Evolutionary conservation across 2,113 vertebrate species (phyloP).

Genomic region (Catharus fuscescens): DNA sequence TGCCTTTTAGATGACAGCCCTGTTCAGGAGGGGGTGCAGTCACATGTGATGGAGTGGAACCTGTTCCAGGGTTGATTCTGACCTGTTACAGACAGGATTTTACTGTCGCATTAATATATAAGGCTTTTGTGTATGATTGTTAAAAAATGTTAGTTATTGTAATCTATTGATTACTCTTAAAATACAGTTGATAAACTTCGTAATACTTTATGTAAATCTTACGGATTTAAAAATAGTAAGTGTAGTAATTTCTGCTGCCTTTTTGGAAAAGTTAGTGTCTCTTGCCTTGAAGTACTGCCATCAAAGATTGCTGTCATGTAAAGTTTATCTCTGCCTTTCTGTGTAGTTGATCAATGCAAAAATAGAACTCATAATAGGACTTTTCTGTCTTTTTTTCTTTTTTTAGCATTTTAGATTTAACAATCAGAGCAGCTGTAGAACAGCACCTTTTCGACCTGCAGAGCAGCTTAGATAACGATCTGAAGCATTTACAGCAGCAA

Average conservation of each 20-base stretch:
- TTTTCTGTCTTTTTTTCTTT: not conserved
- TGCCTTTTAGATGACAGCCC: not conserved
- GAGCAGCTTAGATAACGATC: slow-evolving; percentile 87
- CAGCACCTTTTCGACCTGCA: slow-evolving; percentile 91
- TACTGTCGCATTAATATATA: not conserved
- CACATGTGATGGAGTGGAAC: not conserved
- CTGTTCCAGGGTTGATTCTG: not conserved
- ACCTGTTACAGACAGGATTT: not conserved
- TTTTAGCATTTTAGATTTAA: slow-evolving; percentile 88
- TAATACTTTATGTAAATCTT: not conserved
- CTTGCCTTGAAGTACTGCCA: not conserved
- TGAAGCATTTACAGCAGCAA: slow-evolving; percentile 75
- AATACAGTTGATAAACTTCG: not conserved
- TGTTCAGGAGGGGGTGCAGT: not conserved
- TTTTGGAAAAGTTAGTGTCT: not conserved
- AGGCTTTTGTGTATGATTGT: not conserved
- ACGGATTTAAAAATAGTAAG: not conserved
- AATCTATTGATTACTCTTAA: not conserved
- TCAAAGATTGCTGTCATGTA: not conserved
- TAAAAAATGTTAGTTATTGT: not conserved
- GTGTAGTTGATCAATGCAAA: not conserved
- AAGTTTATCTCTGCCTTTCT: slow-evolving; percentile 7
- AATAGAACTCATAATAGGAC: not conserved
- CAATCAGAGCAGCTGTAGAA: slow-evolving; percentile 90
- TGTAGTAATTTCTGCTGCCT: not conserved